Percentiles rank a stretch among this genome's conserved stretches.
phyloP scores from a whole-genome alignment of 2,113 vertebrate genomes.

The Xenopus tropicalis region DNA sequence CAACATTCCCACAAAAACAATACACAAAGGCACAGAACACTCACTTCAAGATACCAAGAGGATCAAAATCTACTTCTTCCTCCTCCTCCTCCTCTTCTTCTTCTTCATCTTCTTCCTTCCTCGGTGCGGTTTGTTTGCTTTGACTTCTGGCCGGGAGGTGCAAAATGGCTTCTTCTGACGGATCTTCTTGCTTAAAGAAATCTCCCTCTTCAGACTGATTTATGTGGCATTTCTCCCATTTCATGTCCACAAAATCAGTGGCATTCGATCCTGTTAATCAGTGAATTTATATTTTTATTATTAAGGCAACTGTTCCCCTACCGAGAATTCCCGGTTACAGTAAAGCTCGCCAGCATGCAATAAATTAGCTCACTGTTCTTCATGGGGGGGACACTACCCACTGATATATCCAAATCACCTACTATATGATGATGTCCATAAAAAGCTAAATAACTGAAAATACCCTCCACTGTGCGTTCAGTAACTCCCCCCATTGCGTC shows the following conservation, averaged over 20 bases:
- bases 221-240: constrained; percentile 51
- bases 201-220: constrained; percentile 54
- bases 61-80: constrained; percentile 70
- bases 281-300: too few relatives aligned
- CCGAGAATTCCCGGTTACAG: too few relatives aligned
- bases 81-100: constrained; percentile 51
- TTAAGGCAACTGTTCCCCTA: too few relatives aligned
- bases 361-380: too few relatives aligned
- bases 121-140: not conserved
- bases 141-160: constrained; percentile 12
- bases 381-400: too few relatives aligned
- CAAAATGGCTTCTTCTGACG: constrained; percentile 37
- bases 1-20: not conserved
- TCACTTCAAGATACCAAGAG: constrained; percentile 76
- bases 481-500: too few relatives aligned
- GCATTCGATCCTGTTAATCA: too few relatives aligned
- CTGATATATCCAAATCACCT: too few relatives aligned
- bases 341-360: too few relatives aligned
- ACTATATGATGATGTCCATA: too few relatives aligned
- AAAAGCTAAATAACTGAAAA: too few relatives aligned
- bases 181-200: constrained; percentile 71
- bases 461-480: too few relatives aligned
- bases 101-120: not conserved
- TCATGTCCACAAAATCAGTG: constrained; percentile 47
- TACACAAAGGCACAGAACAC: constrained; percentile 16